Conservation (phyloP, 2,113 vertebrate species). For the Chiloscyllium plagiosum region DNA sequence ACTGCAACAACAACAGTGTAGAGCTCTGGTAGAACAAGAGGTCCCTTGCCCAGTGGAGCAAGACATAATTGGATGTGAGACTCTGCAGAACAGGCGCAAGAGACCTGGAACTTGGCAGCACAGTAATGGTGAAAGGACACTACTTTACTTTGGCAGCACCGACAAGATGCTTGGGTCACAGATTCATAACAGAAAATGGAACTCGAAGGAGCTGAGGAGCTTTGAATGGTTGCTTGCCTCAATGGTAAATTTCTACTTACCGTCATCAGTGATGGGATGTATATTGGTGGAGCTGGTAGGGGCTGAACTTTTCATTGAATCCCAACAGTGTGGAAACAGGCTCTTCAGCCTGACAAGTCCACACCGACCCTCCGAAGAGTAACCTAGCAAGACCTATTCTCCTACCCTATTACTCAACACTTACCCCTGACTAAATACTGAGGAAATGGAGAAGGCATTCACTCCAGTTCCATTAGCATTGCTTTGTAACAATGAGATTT, state of each 20-base stretch:
- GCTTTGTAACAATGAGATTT: neutral
- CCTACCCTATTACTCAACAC: no score
- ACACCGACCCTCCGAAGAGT: no score
- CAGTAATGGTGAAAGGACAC: no score
- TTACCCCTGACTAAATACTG: no score
- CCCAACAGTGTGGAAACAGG: no score
- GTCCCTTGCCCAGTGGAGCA: neutral
- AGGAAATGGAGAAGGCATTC: neutral
- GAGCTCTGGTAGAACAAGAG: neutral
- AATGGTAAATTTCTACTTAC: neutral
- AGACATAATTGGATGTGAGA: neutral
- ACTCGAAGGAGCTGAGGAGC: neutral
- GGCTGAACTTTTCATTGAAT: neutral
- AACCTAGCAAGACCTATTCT: no score
- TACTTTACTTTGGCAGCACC: neutral
- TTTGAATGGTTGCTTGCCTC: neutral
- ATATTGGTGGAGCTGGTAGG: no score
- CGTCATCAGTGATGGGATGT: neutral
- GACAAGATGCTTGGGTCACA: neutral
- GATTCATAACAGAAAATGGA: neutral
- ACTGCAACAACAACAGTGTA: neutral
- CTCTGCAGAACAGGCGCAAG: neutral
- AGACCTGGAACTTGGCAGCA: neutral
- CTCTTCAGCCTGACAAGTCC: no score
- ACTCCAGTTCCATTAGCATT: neutral